Evolutionary conservation across 1,140 invertebrate genomes (phyloP), one percentile per base, ranked within the genome.

Genomic region (Euwallacea fornicatus): DNA sequence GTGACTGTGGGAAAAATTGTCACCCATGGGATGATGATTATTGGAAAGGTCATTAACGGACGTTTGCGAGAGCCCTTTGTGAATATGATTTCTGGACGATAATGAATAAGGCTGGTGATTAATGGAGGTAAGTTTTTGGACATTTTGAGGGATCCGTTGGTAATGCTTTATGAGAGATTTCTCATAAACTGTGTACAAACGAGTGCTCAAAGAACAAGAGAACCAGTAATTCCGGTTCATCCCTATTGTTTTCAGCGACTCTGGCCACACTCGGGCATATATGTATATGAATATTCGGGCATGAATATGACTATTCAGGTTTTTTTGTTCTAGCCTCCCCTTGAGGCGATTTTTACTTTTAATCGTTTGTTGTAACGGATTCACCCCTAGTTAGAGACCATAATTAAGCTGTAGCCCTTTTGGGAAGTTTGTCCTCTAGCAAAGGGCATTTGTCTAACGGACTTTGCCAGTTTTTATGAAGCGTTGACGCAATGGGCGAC

Each of bases 401-500:
- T 65, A 65, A 65, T 65, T 65, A 65, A 65, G 63, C 15, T 11
- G 63, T 65, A 21, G 10, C 50, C 50, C 50, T 53, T 54, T 42
- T 65, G 63, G 63, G 63, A 65, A 65, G 8, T 53, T 54, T 65
- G 16, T 9, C 13, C 9, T 6, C 41, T 13, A 63, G 11, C 21
- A 54, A 41, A n/a, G 47, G 63, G 33, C 44, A 53, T 21, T 65
- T 53, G 16, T 56, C 2, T 15, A 56, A 56, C 54, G 54, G 54
- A 56, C 8, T 56, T 56, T 56, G 8, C 8, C 54, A 15, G 16
- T 56, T 56, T 56, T 56, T 56, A 13, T 21, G 8, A 16, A 9
- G 2, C 67, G 66, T 73, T 58, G 42, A 63, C 60, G 67, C 72
- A 73, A 69, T 61, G 59, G 11, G 11, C 42, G 43, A 73, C 69